Conservation (phyloP, 2,888 invertebrate species). For the Clunio marinus region DNA sequence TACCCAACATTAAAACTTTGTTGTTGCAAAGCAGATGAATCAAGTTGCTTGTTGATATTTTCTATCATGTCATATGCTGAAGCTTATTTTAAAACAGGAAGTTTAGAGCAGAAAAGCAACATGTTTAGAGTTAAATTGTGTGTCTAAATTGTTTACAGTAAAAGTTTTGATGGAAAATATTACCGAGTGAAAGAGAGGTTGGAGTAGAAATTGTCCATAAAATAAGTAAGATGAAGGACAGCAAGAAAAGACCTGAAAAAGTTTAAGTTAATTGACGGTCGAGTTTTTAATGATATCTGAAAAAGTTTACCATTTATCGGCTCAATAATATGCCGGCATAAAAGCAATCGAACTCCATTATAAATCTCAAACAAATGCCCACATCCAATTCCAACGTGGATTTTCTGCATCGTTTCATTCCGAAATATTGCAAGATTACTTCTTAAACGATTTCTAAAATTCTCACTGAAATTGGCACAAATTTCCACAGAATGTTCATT, state of each 20-base stretch:
- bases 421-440: constrained; percentile 66
- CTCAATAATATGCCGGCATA: constrained; percentile 22
- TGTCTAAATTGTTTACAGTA: not conserved
- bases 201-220: constrained; percentile 15
- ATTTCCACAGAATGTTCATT: constrained; percentile 68
- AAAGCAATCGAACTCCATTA: constrained; percentile 55
- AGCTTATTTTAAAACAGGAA: not conserved
- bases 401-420: constrained; percentile 60
- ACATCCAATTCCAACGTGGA: constrained; percentile 65
- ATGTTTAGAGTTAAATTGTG: not conserved
- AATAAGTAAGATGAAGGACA: constrained; percentile 10
- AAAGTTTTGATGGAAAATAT: not conserved
- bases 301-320: constrained; percentile 26
- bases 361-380: constrained; percentile 68
- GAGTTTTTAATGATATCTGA: not conserved
- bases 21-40: not conserved
- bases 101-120: not conserved
- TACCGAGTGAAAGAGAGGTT: constrained; percentile 15
- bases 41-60: not conserved
- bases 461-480: constrained; percentile 60
- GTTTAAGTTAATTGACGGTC: not conserved
- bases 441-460: constrained; percentile 53
- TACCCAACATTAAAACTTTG: constrained; percentile 15
- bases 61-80: constrained; percentile 30
- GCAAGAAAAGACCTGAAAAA: constrained; percentile 20